phyloP scores from a whole-genome alignment of 2,113 vertebrate species.

The Austrofundulus limnaeus region DNA sequence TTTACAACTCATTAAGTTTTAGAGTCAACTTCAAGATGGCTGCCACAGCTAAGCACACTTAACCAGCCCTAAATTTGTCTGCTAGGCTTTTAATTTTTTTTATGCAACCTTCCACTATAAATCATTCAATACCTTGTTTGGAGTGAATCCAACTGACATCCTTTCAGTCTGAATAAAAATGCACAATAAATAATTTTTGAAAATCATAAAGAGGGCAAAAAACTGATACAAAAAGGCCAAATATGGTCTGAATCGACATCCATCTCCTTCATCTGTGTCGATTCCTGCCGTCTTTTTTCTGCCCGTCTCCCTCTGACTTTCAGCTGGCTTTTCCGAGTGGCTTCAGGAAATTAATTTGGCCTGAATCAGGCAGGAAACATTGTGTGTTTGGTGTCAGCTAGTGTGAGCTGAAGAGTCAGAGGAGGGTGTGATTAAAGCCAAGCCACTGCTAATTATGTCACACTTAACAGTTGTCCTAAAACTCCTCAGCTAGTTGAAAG shows the following conservation, averaged over 20 bases:
- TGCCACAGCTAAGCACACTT: too few species aligned
- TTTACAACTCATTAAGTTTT: too few species aligned
- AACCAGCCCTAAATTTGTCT: too few species aligned
- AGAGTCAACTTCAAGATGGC: too few species aligned
- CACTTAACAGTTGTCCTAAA: constrained; percentile 75
- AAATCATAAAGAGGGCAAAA: constrained; percentile 14
- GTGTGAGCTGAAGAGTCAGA: constrained; percentile 76
- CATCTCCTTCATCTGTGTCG: constrained; percentile 20
- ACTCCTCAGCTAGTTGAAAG: constrained; percentile 78
- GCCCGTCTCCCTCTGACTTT: constrained; percentile 55
- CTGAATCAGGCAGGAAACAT: constrained; percentile 68
- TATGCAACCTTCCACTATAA: too few species aligned
- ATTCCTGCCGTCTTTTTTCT: constrained; percentile 35
- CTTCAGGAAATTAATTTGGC: constrained; percentile 76
- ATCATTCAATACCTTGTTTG: too few species aligned
- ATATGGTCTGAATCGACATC: constrained; percentile 51
- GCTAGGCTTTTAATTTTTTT: too few species aligned
- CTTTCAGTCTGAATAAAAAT: constrained; percentile 69
- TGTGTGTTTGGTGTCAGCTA: constrained; percentile 80
- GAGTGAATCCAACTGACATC: constrained; percentile 65
- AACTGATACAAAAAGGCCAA: constrained; percentile 57
- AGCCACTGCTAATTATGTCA: constrained; percentile 80
- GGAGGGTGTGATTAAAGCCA: constrained; percentile 80
- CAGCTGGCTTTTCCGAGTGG: constrained; percentile 58
- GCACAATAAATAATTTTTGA: constrained; percentile 42